Conservation (phyloP, 2,888 invertebrate species). For the Perithous albicinctus region DNA sequence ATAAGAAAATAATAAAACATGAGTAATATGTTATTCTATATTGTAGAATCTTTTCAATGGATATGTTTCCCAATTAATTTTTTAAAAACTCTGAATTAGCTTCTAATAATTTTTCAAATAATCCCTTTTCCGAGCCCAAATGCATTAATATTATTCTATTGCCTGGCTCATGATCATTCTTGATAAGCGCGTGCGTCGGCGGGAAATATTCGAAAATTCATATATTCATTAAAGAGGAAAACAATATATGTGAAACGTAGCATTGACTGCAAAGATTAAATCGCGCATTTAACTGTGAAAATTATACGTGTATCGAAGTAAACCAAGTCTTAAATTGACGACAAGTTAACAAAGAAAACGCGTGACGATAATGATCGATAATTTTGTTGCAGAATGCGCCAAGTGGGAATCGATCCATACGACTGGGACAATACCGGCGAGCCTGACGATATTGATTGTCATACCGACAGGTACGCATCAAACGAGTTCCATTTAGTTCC, state of each 20-base stretch:
- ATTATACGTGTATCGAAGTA: conserved; percentile 23
- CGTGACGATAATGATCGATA: background rate
- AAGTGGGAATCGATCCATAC: conserved; percentile 42
- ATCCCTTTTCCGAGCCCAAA: too few species aligned
- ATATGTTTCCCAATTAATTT: too few species aligned
- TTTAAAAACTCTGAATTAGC: too few species aligned
- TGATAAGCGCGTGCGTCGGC: background rate
- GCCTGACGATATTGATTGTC: conserved; percentile 21
- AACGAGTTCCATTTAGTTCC: background rate
- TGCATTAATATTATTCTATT: background rate
- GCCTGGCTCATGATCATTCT: background rate
- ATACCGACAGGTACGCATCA: conserved; percentile 43
- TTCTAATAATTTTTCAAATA: too few species aligned
- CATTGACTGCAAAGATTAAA: conserved; percentile 1
- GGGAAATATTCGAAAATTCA: background rate
- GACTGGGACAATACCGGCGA: conserved; percentile 36
- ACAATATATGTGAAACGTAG: background rate
- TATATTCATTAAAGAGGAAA: conserved; percentile 15
- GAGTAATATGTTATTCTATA: too few species aligned
- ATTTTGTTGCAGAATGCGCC: conserved; percentile 51
- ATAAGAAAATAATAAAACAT: too few species aligned
- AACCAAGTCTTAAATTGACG: conserved; percentile 7
- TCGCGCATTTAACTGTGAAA: conserved; percentile 11
- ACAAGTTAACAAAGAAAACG: background rate
- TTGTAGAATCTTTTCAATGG: too few species aligned